phyloP scores from a whole-genome alignment of 2,797 vertebrate genomes.

The Nothura maculosa region DNA sequence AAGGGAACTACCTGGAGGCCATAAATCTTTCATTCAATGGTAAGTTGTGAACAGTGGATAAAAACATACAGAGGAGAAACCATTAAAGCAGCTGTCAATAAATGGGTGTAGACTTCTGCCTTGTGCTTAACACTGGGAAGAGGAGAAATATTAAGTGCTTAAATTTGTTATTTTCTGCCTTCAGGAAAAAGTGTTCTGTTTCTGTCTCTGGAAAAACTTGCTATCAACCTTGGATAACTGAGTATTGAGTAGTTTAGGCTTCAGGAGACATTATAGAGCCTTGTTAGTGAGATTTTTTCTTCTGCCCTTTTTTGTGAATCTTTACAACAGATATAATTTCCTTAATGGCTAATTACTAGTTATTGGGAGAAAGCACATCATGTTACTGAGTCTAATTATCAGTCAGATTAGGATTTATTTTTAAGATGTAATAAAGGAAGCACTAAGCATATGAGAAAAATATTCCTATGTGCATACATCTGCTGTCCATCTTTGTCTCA shows the following conservation, averaged over 20 bases:
- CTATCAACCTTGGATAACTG: background rate
- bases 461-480: background rate
- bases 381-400: background rate
- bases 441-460: background rate
- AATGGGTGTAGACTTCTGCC: background rate
- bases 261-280: background rate
- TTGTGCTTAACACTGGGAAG: background rate
- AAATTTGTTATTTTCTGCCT: background rate
- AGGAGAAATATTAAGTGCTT: background rate
- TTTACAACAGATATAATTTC: background rate
- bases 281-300: background rate
- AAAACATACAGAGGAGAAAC: background rate
- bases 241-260: background rate
- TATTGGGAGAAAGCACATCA: background rate
- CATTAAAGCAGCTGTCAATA: background rate
- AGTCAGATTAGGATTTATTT: background rate
- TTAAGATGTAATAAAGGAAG: background rate
- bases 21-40: constrained; percentile 99
- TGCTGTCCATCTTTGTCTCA: background rate
- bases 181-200: background rate
- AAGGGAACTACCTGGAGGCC: constrained; percentile 98
- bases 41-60: constrained; percentile 64
- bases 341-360: background rate
- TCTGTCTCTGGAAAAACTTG: background rate
- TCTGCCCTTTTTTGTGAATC: background rate